These are phyloP conservation scores for Epinotia nisella DNA, from an alignment of 2,888 invertebrate species.

Conservation along the genomic window DNA sequence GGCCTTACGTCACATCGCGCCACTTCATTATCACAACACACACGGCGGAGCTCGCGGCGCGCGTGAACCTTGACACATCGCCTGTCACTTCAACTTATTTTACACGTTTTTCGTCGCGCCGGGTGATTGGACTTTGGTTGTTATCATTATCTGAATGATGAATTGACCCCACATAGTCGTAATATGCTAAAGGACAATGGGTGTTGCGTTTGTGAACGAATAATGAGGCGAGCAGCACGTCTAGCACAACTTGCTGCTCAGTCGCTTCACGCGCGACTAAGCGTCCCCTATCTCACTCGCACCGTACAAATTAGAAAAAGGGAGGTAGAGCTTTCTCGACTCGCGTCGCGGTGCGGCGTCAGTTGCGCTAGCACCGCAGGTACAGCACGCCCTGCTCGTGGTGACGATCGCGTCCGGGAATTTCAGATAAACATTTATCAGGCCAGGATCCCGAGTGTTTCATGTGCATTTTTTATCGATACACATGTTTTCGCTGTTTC, in stretches of 20 bases:
- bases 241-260: no score
- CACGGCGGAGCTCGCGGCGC: conserved; percentile 51
- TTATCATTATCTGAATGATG: conserved; percentile 12
- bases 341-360: no score
- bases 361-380: no score
- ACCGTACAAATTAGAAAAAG: no score
- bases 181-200: background rate
- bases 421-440: background rate
- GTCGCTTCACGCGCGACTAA: no score
- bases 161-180: background rate
- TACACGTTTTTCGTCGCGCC: conserved; percentile 35
- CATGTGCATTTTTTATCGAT: background rate
- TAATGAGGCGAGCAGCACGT: no score
- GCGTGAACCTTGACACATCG: conserved; percentile 70
- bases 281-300: no score
- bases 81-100: conserved; percentile 41
- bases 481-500: background rate
- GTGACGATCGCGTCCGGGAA: background rate
- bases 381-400: background rate
- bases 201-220: background rate
- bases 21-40: conserved; percentile 71
- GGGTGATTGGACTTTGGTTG: conserved; percentile 31
- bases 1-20: conserved; percentile 74
- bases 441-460: conserved; percentile 3
- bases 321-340: no score